Evolutionary conservation across 30 jellyfish, hydroid and myxozoan genomes (phyloP), one percentile per base, ranked within the genome.

Genomic region (Nemopilema nomurai): DNA sequence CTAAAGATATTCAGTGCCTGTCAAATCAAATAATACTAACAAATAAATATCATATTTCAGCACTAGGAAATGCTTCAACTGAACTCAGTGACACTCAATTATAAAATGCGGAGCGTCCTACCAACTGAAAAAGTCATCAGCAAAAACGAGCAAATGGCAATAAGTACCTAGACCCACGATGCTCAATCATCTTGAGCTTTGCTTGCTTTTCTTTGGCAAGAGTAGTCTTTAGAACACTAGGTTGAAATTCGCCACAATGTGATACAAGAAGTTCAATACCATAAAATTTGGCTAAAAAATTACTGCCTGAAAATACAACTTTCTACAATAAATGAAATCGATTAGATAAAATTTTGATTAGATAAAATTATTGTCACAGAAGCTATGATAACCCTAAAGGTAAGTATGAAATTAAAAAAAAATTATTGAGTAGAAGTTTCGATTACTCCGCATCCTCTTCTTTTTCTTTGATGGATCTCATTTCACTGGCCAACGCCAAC

Each of bases 381-480:
- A 41, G 6, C 57, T 41, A 41, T 41, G 57, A 3, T 41, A 6
- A 41, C 57, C 9, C 6, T 13, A 41, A 41, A 24, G 28, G 28
- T 4, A 28, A 28, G 29, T 9, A 18, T 67, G 49, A 67, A 67
- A n/a, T n/a, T 21, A 18, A 26, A 67, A 67, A 67, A 33, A 20
- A n/a, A n/a, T n/a, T n/a, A n/a, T n/a, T n/a, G n/a, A n/a, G n/a
- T 31, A 16, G 3, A 51, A 74, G 24, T 74, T 8, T 13, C 0
- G 73, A 67, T 4, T 23, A 92, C 98, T 72, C 83, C 27, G 89
- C 51, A 73, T 92, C 98, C 82, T 87, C 94, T 7, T 90, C 72
- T 66, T 83, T 92, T 74, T 87, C 92, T 21, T 51, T 74, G 21
- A 19, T 53, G 4, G 89, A 83, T 67, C 92, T 79, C 18, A 28